Evolutionary conservation across 1,140 invertebrate genomes (phyloP), one percentile per base, ranked within the genome.

Genomic region (Adelges cooleyi): DNA sequence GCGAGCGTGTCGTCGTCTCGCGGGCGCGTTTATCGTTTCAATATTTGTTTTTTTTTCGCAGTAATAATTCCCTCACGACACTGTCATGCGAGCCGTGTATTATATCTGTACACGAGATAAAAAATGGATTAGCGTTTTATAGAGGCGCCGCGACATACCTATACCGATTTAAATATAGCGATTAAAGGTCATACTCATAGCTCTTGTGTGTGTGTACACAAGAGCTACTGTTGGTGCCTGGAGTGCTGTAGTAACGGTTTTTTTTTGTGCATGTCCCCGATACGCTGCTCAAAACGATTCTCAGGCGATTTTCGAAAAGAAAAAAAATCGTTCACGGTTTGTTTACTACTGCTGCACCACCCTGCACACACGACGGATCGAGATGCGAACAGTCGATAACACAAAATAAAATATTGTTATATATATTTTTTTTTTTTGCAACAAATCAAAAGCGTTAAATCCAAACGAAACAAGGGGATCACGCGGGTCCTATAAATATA

Each of bases 321-420:
- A n/a, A n/a, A n/a, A n/a, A n/a, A n/a, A n/a, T n/a, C 33, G 56
- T 62, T 62, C 56, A 62, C 56, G 56, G 56, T 62, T 62, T 62
- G 54, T 46, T 62, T 48, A 62, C 40, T 33, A 11, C 18, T n/a
- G n/a, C n/a, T n/a, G 15, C 23, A 1, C n/a, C 27, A 18, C 51
- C 51, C 17, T 52, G 1, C 17, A 5, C 17, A 5, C 15, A 25
- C n/a, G 40, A 29, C 27, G 9, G n/a, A 44, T 42, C 25, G 36
- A 20, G 42, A 46, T 46, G 17, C 10, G 25, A n/a, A 17, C 42
- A 44, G 23, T 46, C 56, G 56, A 62, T 62, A 62, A 48, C 25
- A 56, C 11, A 33, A 33, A n/a, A n/a, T n/a, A n/a, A n/a, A n/a
- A n/a, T n/a, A n/a, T n/a, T n/a, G n/a, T n/a, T n/a, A n/a, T n/a